Evolutionary conservation across 2,113 vertebrate genomes (phyloP).

Genomic region (Scomber colias): DNA sequence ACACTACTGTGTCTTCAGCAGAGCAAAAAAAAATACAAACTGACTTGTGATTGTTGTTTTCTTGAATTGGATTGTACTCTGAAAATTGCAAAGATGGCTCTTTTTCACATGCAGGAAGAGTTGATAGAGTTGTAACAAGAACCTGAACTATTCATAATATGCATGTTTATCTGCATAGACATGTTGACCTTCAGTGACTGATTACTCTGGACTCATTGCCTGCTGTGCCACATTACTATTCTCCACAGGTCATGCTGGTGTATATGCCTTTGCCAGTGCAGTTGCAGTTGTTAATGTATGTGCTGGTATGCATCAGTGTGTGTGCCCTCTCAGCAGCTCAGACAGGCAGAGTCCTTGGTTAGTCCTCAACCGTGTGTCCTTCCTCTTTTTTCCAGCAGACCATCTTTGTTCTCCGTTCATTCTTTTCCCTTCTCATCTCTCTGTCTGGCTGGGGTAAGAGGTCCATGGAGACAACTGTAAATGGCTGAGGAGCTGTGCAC

Average conservation of each 20-base stretch:
- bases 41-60: too few relatives aligned
- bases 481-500: conserved; percentile 78
- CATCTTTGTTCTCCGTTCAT: conserved; percentile 6
- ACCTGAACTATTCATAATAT: neutral
- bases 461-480: conserved; percentile 54
- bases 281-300: conserved; percentile 21
- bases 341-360: conserved; percentile 17
- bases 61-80: neutral
- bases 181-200: conserved; percentile 57
- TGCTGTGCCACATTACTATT: conserved; percentile 57
- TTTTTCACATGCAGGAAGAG: too few relatives aligned
- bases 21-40: neutral
- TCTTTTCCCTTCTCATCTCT: conserved; percentile 21
- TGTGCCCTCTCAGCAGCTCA: neutral
- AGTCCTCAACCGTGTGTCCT: conserved; percentile 6
- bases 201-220: neutral
- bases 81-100: too few relatives aligned
- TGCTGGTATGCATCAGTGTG: neutral
- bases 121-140: too few relatives aligned
- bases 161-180: neutral
- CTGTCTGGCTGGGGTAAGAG: conserved; percentile 16
- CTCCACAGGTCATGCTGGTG: conserved; percentile 33
- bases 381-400: conserved; percentile 34
- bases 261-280: neutral
- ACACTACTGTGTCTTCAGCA: neutral